These are phyloP conservation scores for Hydrolagus colliei DNA, from an alignment of 2,797 vertebrate species.

Conservation along the genomic window DNA sequence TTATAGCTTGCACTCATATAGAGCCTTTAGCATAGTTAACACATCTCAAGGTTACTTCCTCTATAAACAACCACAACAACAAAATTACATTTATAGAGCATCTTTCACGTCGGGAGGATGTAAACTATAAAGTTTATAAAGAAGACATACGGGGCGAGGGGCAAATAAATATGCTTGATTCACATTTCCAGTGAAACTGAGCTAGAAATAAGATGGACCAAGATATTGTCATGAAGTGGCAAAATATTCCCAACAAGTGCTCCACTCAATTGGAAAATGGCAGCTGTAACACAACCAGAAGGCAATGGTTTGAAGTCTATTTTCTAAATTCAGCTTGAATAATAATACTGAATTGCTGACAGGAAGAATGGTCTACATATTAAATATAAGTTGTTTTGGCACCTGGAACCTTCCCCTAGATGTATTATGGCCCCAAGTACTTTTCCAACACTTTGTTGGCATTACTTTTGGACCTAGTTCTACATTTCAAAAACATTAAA, in stretches of 20 bases:
- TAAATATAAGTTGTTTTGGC: neutral
- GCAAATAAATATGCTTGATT: neutral
- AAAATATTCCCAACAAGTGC: neutral
- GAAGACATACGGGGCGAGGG: neutral
- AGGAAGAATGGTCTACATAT: too few relatives aligned
- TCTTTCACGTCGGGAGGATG: too few relatives aligned
- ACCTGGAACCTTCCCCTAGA: neutral
- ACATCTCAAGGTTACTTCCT: too few relatives aligned
- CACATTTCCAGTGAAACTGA: neutral
- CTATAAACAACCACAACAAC: too few relatives aligned
- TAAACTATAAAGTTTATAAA: neutral
- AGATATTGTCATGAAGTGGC: too few relatives aligned
- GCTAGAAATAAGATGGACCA: too few relatives aligned
- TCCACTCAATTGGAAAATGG: neutral
- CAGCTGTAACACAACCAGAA: neutral
- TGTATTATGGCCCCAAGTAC: neutral
- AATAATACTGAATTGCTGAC: neutral
- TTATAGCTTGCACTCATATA: too few relatives aligned
- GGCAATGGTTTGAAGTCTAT: too few relatives aligned
- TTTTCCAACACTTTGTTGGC: slow-evolving; percentile 1
- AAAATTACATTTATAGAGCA: too few relatives aligned
- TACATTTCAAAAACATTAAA: neutral
- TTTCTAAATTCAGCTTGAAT: neutral
- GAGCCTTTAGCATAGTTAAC: too few relatives aligned
- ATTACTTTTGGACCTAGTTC: neutral